Conservation (phyloP, 1,140 invertebrate genomes). For the Eciton burchellii region DNA sequence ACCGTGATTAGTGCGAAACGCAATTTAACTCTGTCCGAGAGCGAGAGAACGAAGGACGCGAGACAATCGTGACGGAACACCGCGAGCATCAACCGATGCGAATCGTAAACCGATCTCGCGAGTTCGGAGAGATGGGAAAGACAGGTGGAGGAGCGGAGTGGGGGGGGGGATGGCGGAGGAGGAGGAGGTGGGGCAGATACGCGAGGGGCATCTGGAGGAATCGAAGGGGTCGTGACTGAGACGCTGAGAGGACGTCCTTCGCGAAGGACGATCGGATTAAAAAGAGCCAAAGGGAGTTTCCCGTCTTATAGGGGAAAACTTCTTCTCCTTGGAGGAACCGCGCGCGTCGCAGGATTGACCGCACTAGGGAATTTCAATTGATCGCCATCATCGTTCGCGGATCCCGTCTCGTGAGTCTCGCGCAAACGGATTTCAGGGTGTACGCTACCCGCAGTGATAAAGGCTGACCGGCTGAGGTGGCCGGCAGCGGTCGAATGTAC, state of each 20-base stretch:
- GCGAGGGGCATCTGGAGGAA: too few relatives aligned
- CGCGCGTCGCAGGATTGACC: too few relatives aligned
- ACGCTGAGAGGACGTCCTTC: too few relatives aligned
- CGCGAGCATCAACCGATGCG: slow-evolving; percentile 40
- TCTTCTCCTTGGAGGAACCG: too few relatives aligned
- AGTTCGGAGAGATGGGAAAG: not conserved
- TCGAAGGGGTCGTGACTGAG: too few relatives aligned
- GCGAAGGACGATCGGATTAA: not conserved
- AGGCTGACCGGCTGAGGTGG: slow-evolving; percentile 33
- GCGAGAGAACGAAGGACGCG: slow-evolving; percentile 46
- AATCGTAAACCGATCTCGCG: slow-evolving; percentile 28
- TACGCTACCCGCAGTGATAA: slow-evolving; percentile 1
- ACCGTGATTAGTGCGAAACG: slow-evolving; percentile 53
- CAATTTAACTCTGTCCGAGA: slow-evolving; percentile 64
- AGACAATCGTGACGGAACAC: slow-evolving; percentile 36
- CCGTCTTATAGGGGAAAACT: too few relatives aligned
- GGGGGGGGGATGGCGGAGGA: too few relatives aligned
- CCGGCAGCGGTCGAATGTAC: slow-evolving; percentile 31
- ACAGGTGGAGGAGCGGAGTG: not conserved
- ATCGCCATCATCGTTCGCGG: too few relatives aligned
- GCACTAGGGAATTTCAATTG: too few relatives aligned
- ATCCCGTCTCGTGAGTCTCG: not conserved
- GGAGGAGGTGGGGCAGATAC: too few relatives aligned
- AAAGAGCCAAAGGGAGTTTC: too few relatives aligned
- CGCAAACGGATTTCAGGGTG: slow-evolving; percentile 14